Evolutionary conservation across 2,888 invertebrate genomes (phyloP).

Genomic region (Nebria brevicollis): DNA sequence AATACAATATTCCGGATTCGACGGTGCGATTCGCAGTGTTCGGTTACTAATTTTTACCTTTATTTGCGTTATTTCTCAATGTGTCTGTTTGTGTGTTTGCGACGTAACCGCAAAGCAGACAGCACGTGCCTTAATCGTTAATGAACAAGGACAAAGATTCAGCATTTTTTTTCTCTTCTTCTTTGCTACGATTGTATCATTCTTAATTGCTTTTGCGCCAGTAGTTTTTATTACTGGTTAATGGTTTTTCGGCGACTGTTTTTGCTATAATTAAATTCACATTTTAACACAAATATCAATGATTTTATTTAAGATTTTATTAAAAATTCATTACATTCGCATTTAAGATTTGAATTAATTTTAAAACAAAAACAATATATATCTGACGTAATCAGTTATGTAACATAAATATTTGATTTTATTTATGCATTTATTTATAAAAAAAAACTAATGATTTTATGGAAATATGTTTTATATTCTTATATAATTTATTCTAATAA

Average conservation of each 20-base stretch:
- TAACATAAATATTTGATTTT: too few relatives aligned
- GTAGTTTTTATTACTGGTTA: slow-evolving; percentile 11
- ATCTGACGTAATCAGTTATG: too few relatives aligned
- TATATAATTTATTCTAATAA: too few relatives aligned
- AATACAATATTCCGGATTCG: neutral
- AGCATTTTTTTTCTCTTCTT: neutral
- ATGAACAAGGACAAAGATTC: slow-evolving; percentile 8
- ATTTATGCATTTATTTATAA: neutral
- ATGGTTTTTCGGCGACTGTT: slow-evolving; percentile 1
- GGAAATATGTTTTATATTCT: neutral
- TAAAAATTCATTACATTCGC: too few relatives aligned
- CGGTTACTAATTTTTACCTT: neutral
- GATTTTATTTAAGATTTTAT: too few relatives aligned
- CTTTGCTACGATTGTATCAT: neutral
- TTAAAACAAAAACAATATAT: too few relatives aligned
- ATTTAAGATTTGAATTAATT: too few relatives aligned
- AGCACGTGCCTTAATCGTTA: slow-evolving; percentile 20
- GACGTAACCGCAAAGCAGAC: slow-evolving; percentile 22
- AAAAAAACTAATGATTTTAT: neutral
- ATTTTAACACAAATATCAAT: too few relatives aligned
- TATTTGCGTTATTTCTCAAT: slow-evolving; percentile 11
- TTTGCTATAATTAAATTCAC: neutral
- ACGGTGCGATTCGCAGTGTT: neutral
- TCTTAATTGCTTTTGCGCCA: slow-evolving; percentile 8
- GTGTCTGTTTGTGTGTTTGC: slow-evolving; percentile 20